Base-by-base conservation (phyloP, 2,797 vertebrate genomes). In the Tauraco hartlaubi region DNA sequence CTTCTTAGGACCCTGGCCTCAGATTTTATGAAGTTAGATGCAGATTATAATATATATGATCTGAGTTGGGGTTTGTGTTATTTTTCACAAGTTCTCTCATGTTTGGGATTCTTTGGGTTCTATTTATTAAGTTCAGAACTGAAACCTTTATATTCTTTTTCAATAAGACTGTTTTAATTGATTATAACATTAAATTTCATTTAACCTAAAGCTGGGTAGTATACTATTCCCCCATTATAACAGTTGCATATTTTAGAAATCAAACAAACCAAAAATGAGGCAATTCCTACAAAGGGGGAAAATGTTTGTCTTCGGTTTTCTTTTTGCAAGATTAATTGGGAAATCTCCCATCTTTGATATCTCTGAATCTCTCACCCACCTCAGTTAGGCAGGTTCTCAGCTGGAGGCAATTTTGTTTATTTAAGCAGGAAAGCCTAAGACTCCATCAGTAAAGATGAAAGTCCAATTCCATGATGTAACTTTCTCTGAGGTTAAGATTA, bases 381-480 rank as follows among this genome's bases (percentile, higher is more conserved):
- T 80, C 44, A 61, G 28, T 64, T 78, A 85, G n/a, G 26, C 84
- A 66, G 31, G 52, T 37, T 87, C 71, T 94, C 68, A 55, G 75
- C 82, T 79, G 49, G 69, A 88, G 46, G 58, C 31, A 29, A 46
- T 81, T 86, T 83, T 48, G 82, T 90, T 92, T 86, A 92, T 87
- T 79, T 76, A 87, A 83, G 21, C 48, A 73, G 39, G 63, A 89
- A 89, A 44, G 20, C 48, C 17, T 33, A 29, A 79, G 26, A 68
- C 23, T 78, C 51, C 14, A 51, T 61, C 51, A 79, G 48, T 81
- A 46, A 49, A 72, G 56, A 71, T 61, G 58, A 74, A 93, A 92
- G 79, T 63, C 54, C 22, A 52, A 5, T 62, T 92, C 26, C 19
- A 48, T 2, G 2, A 51, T 12, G 31, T 44, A 91, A 49, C 68